phyloP scores from a whole-genome alignment of 2,888 invertebrate genomes.

The Eulithis testata region DNA sequence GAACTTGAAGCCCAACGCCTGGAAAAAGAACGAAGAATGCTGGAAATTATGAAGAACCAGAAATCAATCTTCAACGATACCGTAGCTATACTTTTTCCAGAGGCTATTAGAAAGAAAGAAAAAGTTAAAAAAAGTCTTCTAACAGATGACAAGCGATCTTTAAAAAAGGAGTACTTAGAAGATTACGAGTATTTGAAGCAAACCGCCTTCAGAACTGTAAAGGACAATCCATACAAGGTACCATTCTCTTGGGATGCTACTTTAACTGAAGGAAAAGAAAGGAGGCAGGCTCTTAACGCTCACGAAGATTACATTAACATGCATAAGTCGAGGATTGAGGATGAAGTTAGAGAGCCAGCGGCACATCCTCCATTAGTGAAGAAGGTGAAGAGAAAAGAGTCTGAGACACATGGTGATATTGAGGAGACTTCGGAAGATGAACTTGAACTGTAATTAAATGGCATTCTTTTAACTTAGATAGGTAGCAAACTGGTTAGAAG shows the following conservation, averaged over 20 bases:
- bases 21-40: constrained; percentile 84
- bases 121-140: constrained; percentile 73
- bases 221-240: constrained; percentile 75
- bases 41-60: constrained; percentile 83
- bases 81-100: constrained; percentile 86
- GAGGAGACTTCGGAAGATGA: constrained; percentile 15
- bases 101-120: constrained; percentile 80
- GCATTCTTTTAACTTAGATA: no score
- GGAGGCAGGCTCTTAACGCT: constrained; percentile 76
- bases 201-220: constrained; percentile 67
- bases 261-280: constrained; percentile 77
- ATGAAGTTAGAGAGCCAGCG: constrained; percentile 46
- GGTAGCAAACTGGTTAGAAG: no score
- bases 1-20: constrained; percentile 84
- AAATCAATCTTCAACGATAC: constrained; percentile 87
- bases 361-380: constrained; percentile 10
- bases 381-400: constrained; percentile 3
- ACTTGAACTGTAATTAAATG: not conserved
- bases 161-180: constrained; percentile 66
- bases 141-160: constrained; percentile 66
- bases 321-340: constrained; percentile 64
- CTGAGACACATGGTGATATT: constrained; percentile 1
- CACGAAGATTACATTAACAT: constrained; percentile 63
- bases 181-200: constrained; percentile 64
- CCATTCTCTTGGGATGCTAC: constrained; percentile 84